These are phyloP conservation scores for Drosophila setifemur DNA, from an alignment of 1,140 invertebrate genomes.

Conservation along the genomic window DNA sequence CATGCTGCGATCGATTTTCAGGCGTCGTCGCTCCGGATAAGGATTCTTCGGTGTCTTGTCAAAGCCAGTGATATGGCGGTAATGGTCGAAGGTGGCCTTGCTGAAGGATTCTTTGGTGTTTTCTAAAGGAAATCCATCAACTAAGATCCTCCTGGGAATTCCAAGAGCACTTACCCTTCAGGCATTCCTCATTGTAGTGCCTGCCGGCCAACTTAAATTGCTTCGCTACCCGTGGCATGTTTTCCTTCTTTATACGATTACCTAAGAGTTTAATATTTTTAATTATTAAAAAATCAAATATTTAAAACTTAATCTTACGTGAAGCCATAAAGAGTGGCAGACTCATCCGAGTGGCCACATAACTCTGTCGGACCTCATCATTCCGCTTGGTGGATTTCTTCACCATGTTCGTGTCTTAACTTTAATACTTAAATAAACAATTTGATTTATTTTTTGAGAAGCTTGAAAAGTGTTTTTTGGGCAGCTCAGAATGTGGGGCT, in stretches of 20 bases:
- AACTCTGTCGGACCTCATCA: conserved; percentile 55
- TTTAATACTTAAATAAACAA: not conserved
- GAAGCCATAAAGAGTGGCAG: conserved; percentile 64
- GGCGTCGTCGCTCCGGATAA: conserved; percentile 40
- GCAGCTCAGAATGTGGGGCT: too few relatives aligned
- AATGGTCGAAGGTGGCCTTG: conserved; percentile 36
- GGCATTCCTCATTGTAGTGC: conserved; percentile 50
- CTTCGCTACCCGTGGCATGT: conserved; percentile 27
- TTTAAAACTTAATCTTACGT: conserved; percentile 22
- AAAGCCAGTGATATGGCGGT: conserved; percentile 52
- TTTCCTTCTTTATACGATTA: conserved; percentile 52
- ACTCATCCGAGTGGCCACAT: conserved; percentile 63
- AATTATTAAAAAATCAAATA: not conserved
- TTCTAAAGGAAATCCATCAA: not conserved
- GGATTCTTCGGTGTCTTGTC: conserved; percentile 15
- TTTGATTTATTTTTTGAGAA: not conserved
- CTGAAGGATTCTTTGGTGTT: conserved; percentile 39
- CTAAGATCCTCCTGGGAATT: too few relatives aligned
- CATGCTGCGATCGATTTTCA: conserved; percentile 36
- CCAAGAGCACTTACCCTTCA: conserved; percentile 10
- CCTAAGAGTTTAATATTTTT: not conserved
- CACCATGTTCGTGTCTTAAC: conserved; percentile 12
- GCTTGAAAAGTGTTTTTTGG: not conserved
- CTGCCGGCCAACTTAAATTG: conserved; percentile 58
- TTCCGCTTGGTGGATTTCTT: conserved; percentile 17